phyloP scores from a whole-genome alignment of 1,140 invertebrate species.

The Nilaparvata lugens region DNA sequence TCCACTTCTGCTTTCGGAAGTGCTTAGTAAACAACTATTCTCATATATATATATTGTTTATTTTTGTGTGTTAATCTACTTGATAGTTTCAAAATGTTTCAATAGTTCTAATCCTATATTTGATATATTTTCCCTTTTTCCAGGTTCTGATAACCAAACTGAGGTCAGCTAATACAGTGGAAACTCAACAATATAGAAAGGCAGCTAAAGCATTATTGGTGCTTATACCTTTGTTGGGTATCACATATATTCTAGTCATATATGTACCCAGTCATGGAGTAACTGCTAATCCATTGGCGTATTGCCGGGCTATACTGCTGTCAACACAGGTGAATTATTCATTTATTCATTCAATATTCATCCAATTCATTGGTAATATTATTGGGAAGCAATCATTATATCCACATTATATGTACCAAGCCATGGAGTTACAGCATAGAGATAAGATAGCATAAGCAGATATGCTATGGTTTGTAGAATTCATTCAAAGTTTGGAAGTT shows the following conservation, averaged over 20 bases:
- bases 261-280: conserved; percentile 59
- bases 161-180: conserved; percentile 28
- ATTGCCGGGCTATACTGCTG: conserved; percentile 59
- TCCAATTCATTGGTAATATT: too few relatives aligned
- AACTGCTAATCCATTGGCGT: conserved; percentile 53
- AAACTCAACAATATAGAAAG: conserved; percentile 59
- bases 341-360: too few relatives aligned
- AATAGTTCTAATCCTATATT: too few relatives aligned
- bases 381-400: too few relatives aligned
- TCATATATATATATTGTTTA: too few relatives aligned
- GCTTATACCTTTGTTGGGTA: conserved; percentile 78
- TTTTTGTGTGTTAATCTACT: not conserved
- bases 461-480: too few relatives aligned
- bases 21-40: too few relatives aligned
- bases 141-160: conserved; percentile 82
- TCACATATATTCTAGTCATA: conserved; percentile 75
- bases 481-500: too few relatives aligned
- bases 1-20: too few relatives aligned
- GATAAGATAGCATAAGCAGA: too few relatives aligned
- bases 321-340: conserved; percentile 61
- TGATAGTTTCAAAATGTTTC: conserved; percentile 19
- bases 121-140: conserved; percentile 9
- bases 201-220: conserved; percentile 81
- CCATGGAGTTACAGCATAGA: too few relatives aligned
- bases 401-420: too few relatives aligned